Evolutionary conservation across 2,797 vertebrate species (phyloP).

Genomic region (Hybognathus amarus): DNA sequence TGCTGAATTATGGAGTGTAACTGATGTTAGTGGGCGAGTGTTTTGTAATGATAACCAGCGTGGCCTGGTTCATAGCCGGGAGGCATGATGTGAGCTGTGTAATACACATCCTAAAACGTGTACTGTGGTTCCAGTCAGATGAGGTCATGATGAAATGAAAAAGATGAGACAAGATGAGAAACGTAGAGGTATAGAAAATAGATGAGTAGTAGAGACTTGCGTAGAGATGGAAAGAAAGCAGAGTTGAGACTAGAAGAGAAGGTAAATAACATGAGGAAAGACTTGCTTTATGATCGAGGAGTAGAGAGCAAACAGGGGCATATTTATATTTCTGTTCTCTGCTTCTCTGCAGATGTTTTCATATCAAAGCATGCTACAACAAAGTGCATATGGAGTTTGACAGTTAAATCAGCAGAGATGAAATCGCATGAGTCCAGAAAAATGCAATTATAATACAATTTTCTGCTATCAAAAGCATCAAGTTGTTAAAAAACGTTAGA

Average conservation of each 20-base stretch:
- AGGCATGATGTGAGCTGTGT: not conserved
- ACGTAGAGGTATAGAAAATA: not conserved
- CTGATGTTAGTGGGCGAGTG: slow-evolving; percentile 23
- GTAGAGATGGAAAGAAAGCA: not conserved
- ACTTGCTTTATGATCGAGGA: slow-evolving; percentile 4
- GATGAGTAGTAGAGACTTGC: not conserved
- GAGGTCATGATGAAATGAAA: not conserved
- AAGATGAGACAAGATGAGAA: not conserved
- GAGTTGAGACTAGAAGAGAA: not conserved
- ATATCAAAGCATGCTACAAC: slow-evolving; percentile 7
- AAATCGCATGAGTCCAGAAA: not conserved
- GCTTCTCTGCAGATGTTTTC: slow-evolving; percentile 33
- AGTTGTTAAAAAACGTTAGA: not conserved
- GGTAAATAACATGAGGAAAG: not conserved
- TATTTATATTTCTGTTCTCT: slow-evolving; percentile 25
- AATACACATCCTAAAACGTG: not conserved
- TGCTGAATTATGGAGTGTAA: slow-evolving; percentile 40
- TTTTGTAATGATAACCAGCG: slow-evolving; percentile 28
- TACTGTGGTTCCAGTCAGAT: not conserved
- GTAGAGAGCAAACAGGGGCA: not conserved
- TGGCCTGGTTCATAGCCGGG: slow-evolving; percentile 22
- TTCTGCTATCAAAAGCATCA: not conserved
- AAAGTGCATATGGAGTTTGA: slow-evolving; percentile 21
- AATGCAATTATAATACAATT: not conserved
- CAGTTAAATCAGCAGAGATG: slow-evolving; percentile 14